Percentiles rank a stretch among this genome's conserved stretches.
Evolutionary conservation across 2,113 vertebrate species (phyloP).

Genomic region (Corythaixoides concolor): DNA sequence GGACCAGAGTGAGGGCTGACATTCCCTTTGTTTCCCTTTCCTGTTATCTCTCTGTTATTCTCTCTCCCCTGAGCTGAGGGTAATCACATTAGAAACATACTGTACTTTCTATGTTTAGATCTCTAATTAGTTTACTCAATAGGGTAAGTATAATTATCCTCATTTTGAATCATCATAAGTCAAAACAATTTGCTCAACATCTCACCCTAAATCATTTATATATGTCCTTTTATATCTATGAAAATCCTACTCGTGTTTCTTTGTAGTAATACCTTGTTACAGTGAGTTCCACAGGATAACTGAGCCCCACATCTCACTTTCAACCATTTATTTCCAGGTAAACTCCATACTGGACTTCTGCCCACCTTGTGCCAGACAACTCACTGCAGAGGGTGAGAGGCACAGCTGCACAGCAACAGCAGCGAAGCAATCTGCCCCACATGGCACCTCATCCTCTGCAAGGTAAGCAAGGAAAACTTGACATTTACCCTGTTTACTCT

Average conservation of each 20-base stretch:
- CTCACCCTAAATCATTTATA: background rate
- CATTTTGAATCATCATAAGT: background rate
- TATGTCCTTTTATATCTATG: background rate
- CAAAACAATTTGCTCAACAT: background rate
- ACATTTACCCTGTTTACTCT: background rate
- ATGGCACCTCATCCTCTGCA: no score
- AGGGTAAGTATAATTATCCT: background rate
- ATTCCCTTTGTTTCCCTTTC: background rate
- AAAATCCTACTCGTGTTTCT: background rate
- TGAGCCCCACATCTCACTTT: background rate
- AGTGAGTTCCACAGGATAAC: background rate
- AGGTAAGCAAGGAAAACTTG: background rate
- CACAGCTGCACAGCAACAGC: background rate
- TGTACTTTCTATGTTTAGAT: slow-evolving; percentile 20
- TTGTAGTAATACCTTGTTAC: background rate
- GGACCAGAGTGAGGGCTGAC: background rate
- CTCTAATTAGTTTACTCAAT: slow-evolving; percentile 22
- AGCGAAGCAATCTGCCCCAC: rapidly evolving
- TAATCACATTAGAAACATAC: slow-evolving; percentile 20
- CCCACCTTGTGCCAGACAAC: background rate
- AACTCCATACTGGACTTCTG: background rate
- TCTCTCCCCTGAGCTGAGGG: background rate
- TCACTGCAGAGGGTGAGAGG: background rate
- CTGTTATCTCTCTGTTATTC: background rate
- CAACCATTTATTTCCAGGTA: background rate